Evolutionary conservation across 2,113 vertebrate species (phyloP), one percentile per base, ranked within the genome.

Genomic region (Xiphophorus couchianus): DNA sequence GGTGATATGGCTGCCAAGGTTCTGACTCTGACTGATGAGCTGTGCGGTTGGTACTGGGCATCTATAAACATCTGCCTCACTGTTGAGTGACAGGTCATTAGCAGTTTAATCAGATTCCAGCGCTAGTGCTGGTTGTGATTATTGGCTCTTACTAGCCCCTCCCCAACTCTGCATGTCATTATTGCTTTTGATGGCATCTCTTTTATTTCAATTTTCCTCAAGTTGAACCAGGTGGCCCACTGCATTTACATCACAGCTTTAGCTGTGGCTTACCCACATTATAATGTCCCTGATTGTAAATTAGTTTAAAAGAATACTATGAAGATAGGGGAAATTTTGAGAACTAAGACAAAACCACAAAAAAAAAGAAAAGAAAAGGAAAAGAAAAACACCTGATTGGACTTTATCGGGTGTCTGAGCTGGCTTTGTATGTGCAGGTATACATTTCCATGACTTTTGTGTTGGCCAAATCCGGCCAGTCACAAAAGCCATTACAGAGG

Each of bases 21-120:
- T 79, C 48, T 89, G 90, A 90, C 89, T 92, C 90, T 93, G 92
- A 93, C 90, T 87, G 91, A 93, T 93, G 93, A 93, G 91, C 90
- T 87, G 76, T 90, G 86, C 77, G 81, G 86, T 86, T 90, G 91
- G 91, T 93, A 90, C 88, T 72, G 89, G 90, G 84, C 86, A 88
- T 90, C 86, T 91, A 86, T 90, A 94, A 92, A 91, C 78, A 90
- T 91, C 88, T 90, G 90, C 77, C 86, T 73, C 12, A 8, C 72
- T 69, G 64, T 75, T 92, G 92, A 95, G 90, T 93, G 91, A 92
- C 92, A 90, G 85, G 84, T 90, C 93, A 93, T 92, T 92, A 91
- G 87, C 84, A 73, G 82, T 92, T 93, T 91, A 92, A 94, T 92
- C 90, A 94, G 91, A 93, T 89, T 86, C 82, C 73, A 88, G 85